These are phyloP conservation scores for Eudyptes chrysolophus DNA, from an alignment of 2,113 vertebrate genomes.

Conservation along the genomic window DNA sequence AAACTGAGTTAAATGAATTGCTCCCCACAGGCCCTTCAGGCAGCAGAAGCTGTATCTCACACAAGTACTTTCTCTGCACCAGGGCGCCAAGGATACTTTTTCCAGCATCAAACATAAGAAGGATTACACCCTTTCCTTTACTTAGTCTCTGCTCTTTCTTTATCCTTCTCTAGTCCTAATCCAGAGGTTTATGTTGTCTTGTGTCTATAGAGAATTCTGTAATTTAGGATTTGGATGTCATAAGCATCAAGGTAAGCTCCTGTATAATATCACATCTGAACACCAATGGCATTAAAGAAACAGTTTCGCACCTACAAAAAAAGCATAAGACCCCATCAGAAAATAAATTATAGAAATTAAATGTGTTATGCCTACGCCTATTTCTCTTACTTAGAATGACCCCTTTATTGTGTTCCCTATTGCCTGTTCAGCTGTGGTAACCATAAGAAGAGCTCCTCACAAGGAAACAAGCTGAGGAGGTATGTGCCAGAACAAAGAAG, in stretches of 20 bases:
- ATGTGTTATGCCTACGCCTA: not conserved
- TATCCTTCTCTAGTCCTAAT: not conserved
- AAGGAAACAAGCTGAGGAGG: not conserved
- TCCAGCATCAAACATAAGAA: not conserved
- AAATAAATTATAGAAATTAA: not conserved
- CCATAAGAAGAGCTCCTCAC: not conserved
- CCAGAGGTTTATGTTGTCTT: not conserved
- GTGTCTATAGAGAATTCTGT: not conserved
- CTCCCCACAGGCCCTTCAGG: not conserved
- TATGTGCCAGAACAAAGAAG: not conserved
- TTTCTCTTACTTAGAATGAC: not conserved
- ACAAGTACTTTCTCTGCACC: not conserved
- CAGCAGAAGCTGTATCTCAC: not conserved
- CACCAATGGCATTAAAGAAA: not conserved
- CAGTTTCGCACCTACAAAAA: not conserved
- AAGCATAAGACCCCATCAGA: not conserved
- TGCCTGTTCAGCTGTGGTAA: not conserved
- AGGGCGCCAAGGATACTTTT: not conserved
- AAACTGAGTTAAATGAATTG: not conserved
- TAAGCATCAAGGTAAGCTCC: not conserved
- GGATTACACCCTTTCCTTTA: not conserved
- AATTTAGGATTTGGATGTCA: not conserved
- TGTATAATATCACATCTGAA: not conserved
- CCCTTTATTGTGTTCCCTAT: not conserved
- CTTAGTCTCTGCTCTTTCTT: not conserved